Evolutionary conservation across 1,140 invertebrate genomes (phyloP).

Genomic region (Brachystomella parvula): DNA sequence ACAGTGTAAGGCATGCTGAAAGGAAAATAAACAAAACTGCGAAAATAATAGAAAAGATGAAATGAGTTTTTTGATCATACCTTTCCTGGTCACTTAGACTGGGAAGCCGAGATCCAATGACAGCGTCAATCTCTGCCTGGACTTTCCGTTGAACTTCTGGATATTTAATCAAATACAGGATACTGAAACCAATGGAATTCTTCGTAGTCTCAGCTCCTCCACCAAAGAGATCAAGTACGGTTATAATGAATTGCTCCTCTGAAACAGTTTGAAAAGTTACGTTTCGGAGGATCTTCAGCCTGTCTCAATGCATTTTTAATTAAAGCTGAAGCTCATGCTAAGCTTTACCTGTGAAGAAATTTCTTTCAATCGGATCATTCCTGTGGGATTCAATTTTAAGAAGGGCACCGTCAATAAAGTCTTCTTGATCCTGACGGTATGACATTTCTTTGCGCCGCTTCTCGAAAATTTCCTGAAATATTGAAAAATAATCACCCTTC

Average conservation of each 20-base stretch:
- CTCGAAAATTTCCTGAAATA: background rate
- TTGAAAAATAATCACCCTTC: background rate
- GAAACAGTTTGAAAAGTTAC: background rate
- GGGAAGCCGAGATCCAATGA: conserved; percentile 60
- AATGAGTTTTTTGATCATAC: background rate
- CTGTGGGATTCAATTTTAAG: background rate
- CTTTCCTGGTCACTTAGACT: conserved; percentile 42
- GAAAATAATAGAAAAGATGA: background rate
- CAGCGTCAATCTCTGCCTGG: conserved; percentile 66
- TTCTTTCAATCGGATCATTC: background rate
- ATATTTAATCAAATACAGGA: conserved; percentile 65
- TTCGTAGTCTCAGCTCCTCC: conserved; percentile 50
- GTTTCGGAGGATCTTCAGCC: background rate
- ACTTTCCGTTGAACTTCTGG: conserved; percentile 68
- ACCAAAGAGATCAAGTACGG: conserved; percentile 5
- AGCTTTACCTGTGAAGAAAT: background rate
- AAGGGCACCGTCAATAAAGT: background rate
- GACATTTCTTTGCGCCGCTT: background rate
- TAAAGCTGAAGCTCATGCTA: background rate
- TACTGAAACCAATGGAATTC: conserved; percentile 64
- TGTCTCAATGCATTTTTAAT: background rate
- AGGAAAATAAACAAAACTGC: background rate
- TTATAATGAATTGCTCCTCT: conserved; percentile 6
- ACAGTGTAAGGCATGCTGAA: conserved; percentile 28
- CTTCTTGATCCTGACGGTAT: background rate